Evolutionary conservation across 2,113 vertebrate genomes (phyloP), one percentile per base, ranked within the genome.

Genomic region (Psophia crepitans): DNA sequence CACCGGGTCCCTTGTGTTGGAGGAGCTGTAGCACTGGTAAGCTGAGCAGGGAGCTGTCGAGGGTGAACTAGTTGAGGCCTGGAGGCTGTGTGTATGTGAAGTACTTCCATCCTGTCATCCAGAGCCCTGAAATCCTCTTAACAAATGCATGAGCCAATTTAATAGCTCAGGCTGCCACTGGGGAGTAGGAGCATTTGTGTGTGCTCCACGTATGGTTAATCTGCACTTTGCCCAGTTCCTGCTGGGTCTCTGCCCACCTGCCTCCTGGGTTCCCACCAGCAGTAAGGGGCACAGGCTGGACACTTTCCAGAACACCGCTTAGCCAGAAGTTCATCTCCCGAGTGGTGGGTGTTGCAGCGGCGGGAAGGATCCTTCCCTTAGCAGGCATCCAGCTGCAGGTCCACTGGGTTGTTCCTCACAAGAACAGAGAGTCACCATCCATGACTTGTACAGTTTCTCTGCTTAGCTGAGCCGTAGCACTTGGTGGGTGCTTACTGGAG

Each of bases 141-240:
- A n/a, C 2, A 53, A 35, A 39, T 19, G 4, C 17, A 12, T 21
- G 44, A 84, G n/a, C 14, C 16, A 41, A 0, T 44, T 61, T 28
- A 24, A 26, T 54, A 58, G 61, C 39, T 37, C n/a, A 28, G 48
- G 43, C 71, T 54, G 1, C 24, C 27, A 3, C 35, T 13, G 24
- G 43, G 21, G 3, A 24, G 3, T 15, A 48, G 41, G 16, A 68
- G 3, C 16, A 11, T 41, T 63, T 89, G 6, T 6, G 1, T 19
- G 27, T 74, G 28, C 16, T 51, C 27, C 4, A 0, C 23, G 26
- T 22, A 1, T 1, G 1, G 51, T 57, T 0, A 0, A 26, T 54
- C 16, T 56, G 48, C 4, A 2, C 37, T 66, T 58, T 66, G 46
- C 14, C 19, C 53, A 56, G 48, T 8, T 8, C n/a, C 23, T 2